phyloP scores from a whole-genome alignment of 1,140 invertebrate genomes.

The Oryctes rhinoceros region DNA sequence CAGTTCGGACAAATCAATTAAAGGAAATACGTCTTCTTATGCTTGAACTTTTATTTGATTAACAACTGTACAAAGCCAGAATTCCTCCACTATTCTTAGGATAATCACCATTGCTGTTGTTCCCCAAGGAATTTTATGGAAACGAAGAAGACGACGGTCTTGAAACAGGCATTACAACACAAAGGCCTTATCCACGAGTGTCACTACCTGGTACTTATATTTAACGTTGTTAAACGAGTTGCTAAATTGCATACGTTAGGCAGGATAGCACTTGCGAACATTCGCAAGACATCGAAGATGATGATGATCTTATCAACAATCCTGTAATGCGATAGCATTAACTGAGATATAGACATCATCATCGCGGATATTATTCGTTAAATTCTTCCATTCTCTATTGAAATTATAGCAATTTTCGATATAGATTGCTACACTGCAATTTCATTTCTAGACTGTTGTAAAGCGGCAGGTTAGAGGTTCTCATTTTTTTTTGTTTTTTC shows the following conservation, averaged over 20 bases:
- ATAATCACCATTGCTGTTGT: no score
- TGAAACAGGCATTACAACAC: no score
- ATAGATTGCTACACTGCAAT: neutral
- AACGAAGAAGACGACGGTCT: no score
- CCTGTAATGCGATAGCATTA: neutral
- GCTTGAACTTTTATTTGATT: no score
- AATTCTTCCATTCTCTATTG: neutral
- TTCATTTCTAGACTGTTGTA: neutral
- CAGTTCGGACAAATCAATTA: no score
- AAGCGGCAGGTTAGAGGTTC: neutral
- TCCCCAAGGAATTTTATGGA: no score
- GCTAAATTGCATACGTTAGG: neutral
- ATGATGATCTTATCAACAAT: neutral
- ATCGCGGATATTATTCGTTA: neutral
- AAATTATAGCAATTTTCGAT: constrained; percentile 10
- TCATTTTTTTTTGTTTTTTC: neutral
- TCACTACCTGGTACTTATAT: no score
- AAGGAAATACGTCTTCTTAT: no score
- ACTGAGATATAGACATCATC: neutral
- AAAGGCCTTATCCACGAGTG: no score
- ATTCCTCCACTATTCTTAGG: no score
- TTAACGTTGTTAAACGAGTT: neutral
- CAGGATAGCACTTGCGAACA: neutral
- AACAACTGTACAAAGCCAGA: no score
- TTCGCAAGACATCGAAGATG: neutral